phyloP scores from a whole-genome alignment of 2,888 invertebrate species.

The Dastarcus helophoroides region DNA sequence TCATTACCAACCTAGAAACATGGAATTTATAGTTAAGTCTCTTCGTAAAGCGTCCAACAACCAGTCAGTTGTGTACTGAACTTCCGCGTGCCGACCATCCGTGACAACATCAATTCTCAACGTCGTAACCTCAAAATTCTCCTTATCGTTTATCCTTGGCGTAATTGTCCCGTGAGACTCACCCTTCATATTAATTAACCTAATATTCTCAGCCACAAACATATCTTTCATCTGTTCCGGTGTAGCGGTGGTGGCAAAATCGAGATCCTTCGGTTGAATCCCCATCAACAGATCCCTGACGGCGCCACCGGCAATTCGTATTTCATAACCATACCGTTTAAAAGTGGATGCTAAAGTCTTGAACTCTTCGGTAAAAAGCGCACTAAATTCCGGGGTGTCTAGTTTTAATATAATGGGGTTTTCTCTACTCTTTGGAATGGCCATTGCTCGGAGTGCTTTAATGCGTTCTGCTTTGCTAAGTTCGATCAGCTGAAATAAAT shows the following conservation, averaged over 20 bases:
- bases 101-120: constrained; percentile 83
- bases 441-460: constrained; percentile 23
- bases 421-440: constrained; percentile 37
- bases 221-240: constrained; percentile 92
- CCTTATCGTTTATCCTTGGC: constrained; percentile 84
- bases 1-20: constrained; percentile 84
- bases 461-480: constrained; percentile 4
- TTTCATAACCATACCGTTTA: constrained; percentile 66
- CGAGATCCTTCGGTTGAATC: constrained; percentile 76
- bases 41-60: constrained; percentile 86
- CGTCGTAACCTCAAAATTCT: constrained; percentile 91
- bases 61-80: constrained; percentile 89
- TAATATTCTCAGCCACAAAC: constrained; percentile 70
- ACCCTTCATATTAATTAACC: constrained; percentile 87
- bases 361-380: constrained; percentile 75
- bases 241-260: constrained; percentile 96
- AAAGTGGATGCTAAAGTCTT: constrained; percentile 60
- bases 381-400: constrained; percentile 60
- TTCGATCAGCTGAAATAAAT: constrained; percentile 6
- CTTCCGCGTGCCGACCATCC: constrained; percentile 92
- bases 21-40: constrained; percentile 96
- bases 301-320: constrained; percentile 94
- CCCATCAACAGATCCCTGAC: constrained; percentile 80
- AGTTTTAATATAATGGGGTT: constrained; percentile 61
- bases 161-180: constrained; percentile 96